phyloP scores from a whole-genome alignment of 2,113 vertebrate species.

The Tonatia bakeri region DNA sequence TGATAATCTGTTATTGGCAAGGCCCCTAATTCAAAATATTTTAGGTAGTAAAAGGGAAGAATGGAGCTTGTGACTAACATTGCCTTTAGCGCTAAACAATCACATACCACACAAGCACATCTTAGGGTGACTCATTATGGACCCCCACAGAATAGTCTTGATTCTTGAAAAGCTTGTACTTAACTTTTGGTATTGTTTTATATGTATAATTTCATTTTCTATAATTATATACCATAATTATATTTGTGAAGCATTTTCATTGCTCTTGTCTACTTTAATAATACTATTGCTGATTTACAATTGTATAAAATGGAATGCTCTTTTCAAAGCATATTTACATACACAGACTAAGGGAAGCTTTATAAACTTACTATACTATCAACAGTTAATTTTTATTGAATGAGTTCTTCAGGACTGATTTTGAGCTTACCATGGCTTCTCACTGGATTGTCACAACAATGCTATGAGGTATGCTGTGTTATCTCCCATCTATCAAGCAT shows the following conservation, averaged over 20 bases:
- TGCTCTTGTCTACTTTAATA: constrained; percentile 43
- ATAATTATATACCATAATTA: constrained; percentile 5
- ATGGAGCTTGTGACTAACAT: not conserved
- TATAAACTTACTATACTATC: not conserved
- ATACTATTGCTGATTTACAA: not conserved
- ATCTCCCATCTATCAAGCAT: not conserved
- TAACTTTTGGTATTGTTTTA: constrained; percentile 21
- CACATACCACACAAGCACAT: not conserved
- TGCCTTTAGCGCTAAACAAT: not conserved
- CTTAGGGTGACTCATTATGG: not conserved
- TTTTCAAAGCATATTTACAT: constrained; percentile 28
- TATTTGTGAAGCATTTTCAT: not conserved
- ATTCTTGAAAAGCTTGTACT: not conserved
- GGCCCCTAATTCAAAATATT: not conserved
- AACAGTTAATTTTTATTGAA: not conserved
- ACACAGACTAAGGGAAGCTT: not conserved
- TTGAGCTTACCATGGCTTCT: not conserved
- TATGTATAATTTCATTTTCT: constrained; percentile 22
- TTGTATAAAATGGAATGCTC: not conserved
- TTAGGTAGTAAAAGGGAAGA: not conserved
- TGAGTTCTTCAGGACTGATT: not conserved
- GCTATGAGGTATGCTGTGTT: not conserved
- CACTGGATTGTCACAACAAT: not conserved
- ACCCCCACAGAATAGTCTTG: not conserved
- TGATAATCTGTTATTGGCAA: not conserved